Base-by-base conservation (phyloP, 2,888 invertebrate genomes). In the Dryococelus australis region DNA sequence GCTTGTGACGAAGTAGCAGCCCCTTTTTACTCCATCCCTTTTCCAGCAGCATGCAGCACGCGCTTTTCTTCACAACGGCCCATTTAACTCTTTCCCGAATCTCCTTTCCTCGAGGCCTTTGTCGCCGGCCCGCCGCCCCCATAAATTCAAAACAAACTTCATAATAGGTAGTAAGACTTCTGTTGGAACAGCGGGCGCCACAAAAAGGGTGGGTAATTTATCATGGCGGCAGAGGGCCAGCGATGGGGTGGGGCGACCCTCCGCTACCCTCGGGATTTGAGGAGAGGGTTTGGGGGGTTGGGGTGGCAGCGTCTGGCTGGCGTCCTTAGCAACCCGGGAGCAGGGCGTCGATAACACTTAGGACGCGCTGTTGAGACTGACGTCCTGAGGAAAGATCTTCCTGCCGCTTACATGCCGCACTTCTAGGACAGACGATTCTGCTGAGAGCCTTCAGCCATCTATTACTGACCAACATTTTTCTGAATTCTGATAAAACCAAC, bases 91-190 rank as follows among this genome's bases (percentile, higher is more conserved):
- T 65, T 65, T 65, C 65, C 65, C 24, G 65, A 24, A 65, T 65
- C 65, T 65, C n/a, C 26, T 51, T 20, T 10, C 24, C 24, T 24
- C 13, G 24, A 24, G 65, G 65, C 88, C 47, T 87, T 88, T 88
- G 88, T 88, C 87, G 87, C 86, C 88, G 86, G n/a, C n/a, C 86
- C 86, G 65, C 84, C 85, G 87, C 20, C 88, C 87, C 87, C 88
- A 86, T 87, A 87, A 89, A 89, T 89, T 88, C 89, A 88, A 89
- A 89, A 89, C 89, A 89, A 89, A 89, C 89, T 88, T 89, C 88
- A 88, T 89, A 89, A 89, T 88, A 88, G 89, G 86, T 87, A 53
- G 83, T 87, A 86, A 85, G 87, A 87, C 86, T 87, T 86, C 88
- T 88, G 88, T 85, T 87, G 84, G 87, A 87, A 87, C 87, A 86